phyloP scores from a whole-genome alignment of 2,113 vertebrate genomes.

The Corydoras maculifer region DNA sequence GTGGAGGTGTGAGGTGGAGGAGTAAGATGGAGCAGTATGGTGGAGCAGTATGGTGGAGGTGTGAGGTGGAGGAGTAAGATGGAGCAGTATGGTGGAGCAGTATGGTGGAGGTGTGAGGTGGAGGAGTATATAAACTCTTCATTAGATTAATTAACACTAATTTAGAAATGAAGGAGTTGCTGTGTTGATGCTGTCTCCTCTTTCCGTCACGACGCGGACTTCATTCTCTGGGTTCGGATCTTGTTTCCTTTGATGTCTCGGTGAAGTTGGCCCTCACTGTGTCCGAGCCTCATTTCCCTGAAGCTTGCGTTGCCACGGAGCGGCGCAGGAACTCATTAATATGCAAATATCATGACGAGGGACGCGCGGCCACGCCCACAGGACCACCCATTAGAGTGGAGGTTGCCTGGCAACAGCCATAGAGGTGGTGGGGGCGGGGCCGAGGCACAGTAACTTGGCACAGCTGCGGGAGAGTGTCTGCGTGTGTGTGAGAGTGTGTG shows the following conservation, averaged over 20 bases:
- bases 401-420: conserved; percentile 9
- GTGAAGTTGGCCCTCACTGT: not conserved
- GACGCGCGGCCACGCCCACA: not conserved
- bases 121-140: no score
- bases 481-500: not conserved
- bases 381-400: not conserved
- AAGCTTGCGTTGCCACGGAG: not conserved
- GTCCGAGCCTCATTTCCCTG: not conserved
- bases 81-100: not conserved
- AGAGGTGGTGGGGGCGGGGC: conserved; percentile 3
- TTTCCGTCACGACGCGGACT: no score
- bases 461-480: conserved; percentile 10
- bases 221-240: no score
- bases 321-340: conserved; percentile 6
- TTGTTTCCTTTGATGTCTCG: no score
- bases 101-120: not conserved
- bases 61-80: not conserved
- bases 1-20: no score
- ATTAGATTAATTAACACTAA: no score
- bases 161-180: no score
- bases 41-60: no score
- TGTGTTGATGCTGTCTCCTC: no score
- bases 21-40: no score
- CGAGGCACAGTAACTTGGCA: not conserved
- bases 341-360: conserved; percentile 19